These are phyloP conservation scores for Polyodon spathula DNA, from an alignment of 2,113 vertebrate genomes.

Conservation along the genomic window DNA sequence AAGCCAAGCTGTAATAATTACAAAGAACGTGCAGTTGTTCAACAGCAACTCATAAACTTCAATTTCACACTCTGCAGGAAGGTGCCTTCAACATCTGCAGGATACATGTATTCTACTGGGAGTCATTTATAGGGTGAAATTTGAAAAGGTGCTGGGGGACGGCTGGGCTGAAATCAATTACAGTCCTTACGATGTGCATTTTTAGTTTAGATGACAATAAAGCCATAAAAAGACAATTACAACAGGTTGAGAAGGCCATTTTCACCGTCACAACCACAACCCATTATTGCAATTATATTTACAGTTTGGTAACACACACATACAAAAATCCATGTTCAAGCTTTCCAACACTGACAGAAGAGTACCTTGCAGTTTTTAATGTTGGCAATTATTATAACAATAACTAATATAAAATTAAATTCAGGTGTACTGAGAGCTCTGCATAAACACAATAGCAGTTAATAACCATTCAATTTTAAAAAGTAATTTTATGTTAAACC, in stretches of 20 bases:
- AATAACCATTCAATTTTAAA: too few relatives aligned
- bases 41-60: constrained; percentile 45
- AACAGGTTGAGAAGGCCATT: background rate
- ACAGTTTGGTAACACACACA: background rate
- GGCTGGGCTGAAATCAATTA: constrained; percentile 37
- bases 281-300: background rate
- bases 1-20: constrained; percentile 40
- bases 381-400: background rate
- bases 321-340: background rate
- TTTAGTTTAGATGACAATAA: constrained; percentile 23
- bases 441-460: too few relatives aligned
- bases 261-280: background rate
- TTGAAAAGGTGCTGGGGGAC: constrained; percentile 32
- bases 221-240: constrained; percentile 9
- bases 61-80: constrained; percentile 47
- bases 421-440: too few relatives aligned
- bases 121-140: constrained; percentile 18
- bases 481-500: too few relatives aligned
- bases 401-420: too few relatives aligned
- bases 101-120: constrained; percentile 37
- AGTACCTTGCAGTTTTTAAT: too few relatives aligned
- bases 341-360: too few relatives aligned
- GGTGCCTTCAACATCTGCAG: constrained; percentile 39
- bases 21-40: constrained; percentile 32
- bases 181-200: constrained; percentile 25